Percentiles rank a stretch among this genome's conserved stretches.
Evolutionary conservation across 2,888 invertebrate species (phyloP).

Genomic region (Andrena flavipes): DNA sequence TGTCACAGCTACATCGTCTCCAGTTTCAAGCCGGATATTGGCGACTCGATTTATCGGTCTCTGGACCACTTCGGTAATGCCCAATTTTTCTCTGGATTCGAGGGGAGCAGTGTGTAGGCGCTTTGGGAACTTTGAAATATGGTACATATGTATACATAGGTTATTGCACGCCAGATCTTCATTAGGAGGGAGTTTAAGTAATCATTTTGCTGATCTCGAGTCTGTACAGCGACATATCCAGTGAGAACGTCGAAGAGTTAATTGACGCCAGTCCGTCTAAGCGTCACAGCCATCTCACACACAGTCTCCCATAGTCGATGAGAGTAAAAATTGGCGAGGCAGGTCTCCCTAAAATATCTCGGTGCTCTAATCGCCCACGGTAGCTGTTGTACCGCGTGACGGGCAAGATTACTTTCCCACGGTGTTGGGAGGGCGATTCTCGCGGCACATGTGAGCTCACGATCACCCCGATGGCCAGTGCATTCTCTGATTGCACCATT

Average conservation of each 20-base stretch:
- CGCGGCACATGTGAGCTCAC: conserved; percentile 47
- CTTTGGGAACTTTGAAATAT: too few relatives aligned
- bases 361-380: conserved; percentile 23
- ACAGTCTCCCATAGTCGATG: neutral
- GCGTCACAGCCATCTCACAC: neutral
- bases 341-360: conserved; percentile 23
- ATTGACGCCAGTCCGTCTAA: too few relatives aligned
- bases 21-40: conserved; percentile 7
- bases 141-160: too few relatives aligned
- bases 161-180: too few relatives aligned
- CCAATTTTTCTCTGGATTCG: too few relatives aligned
- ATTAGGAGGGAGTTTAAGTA: too few relatives aligned
- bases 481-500: conserved; percentile 46
- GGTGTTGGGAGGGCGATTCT: conserved; percentile 47
- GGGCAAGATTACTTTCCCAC: conserved; percentile 50
- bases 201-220: too few relatives aligned
- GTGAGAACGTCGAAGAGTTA: too few relatives aligned
- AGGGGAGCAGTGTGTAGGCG: too few relatives aligned
- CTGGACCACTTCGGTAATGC: too few relatives aligned
- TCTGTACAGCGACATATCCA: too few relatives aligned
- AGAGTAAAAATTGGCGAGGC: conserved; percentile 3
- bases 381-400: conserved; percentile 39
- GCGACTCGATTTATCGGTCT: neutral
- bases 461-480: conserved; percentile 29
- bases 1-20: conserved; percentile 1